Percentiles rank a stretch among this genome's conserved stretches.
phyloP scores from a whole-genome alignment of 2,888 invertebrate species.

The Lepidocyrtoides sp. region DNA sequence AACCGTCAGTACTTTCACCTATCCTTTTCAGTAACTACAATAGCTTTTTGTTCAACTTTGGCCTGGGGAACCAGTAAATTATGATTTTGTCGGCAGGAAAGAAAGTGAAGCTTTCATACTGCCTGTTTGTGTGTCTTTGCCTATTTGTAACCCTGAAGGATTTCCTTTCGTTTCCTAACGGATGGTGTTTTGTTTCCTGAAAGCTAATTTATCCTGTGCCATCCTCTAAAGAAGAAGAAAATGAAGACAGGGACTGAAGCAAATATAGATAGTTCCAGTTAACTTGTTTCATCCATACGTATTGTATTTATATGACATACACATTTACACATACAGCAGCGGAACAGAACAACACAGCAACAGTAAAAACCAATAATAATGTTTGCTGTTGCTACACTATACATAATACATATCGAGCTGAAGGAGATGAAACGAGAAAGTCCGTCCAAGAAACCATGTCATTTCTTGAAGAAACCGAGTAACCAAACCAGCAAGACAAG shows the following conservation, averaged over 20 bases:
- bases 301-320: neutral
- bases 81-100: conserved; percentile 76
- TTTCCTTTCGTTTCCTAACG: conserved; percentile 66
- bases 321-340: no score
- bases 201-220: conserved; percentile 78
- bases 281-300: conserved; percentile 30
- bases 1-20: neutral
- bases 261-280: conserved; percentile 67
- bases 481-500: conserved; percentile 29
- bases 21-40: conserved; percentile 43
- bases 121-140: conserved; percentile 55
- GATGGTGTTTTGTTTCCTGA: conserved; percentile 78
- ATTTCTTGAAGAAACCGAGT: conserved; percentile 30
- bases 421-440: conserved; percentile 34
- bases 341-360: neutral
- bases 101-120: conserved; percentile 69
- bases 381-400: neutral
- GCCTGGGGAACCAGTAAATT: conserved; percentile 78
- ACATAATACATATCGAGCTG: neutral
- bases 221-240: conserved; percentile 37
- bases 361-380: conserved; percentile 21
- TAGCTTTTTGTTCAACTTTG: conserved; percentile 75
- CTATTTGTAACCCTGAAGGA: conserved; percentile 77
- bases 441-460: conserved; percentile 40
- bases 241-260: conserved; percentile 55